Evolutionary conservation across 2,113 vertebrate species (phyloP), one percentile per base, ranked within the genome.

Genomic region (Furnarius figulus): DNA sequence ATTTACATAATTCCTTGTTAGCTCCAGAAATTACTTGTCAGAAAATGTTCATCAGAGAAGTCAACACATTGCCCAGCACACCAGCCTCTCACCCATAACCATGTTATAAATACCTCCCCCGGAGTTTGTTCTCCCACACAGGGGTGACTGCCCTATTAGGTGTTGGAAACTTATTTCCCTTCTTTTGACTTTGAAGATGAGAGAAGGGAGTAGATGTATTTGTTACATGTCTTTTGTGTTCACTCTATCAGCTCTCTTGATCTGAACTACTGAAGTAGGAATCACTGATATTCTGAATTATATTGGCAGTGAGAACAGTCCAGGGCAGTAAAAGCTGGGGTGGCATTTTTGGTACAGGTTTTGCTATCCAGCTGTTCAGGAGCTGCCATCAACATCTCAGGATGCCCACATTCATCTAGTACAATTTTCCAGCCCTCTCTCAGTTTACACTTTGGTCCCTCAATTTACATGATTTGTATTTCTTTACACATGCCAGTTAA

Each of bases 1-100:
- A 79, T 91, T 85, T 90, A 61, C 90, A 73, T 91, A 90, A 90
- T 87, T 90, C 40, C 53, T 72, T 79, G 44, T 66, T 76, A 70
- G 62, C 58, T 87, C 49, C 0, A 6, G 82, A 94, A 91, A 90
- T 76, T 90, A 93, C 62, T 90, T 76, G 82, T 56, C 74, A 91
- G 71, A 53, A 75, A 72, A 39, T 30, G 62, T 67, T 89, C 37
- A 49, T 67, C 75, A 91, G 44, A 70, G 81, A 73, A 91, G 52
- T 27, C 44, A 67, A 33, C 0, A 2, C 12, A 1, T 2, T 59
- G 74, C 56, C 56, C 78, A 70, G 70, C 58, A 62, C 0, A 0
- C 24, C 0, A 0, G 27, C 25, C 58, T 82, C 66, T 87, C 0
- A 0, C 44, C 40, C 17, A 74, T 89, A 95, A 90, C n/a, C 47